These are phyloP conservation scores for Phenganax subtilis DNA, from an alignment of 92 coral and sea anemone genomes.

Conservation along the genomic window DNA sequence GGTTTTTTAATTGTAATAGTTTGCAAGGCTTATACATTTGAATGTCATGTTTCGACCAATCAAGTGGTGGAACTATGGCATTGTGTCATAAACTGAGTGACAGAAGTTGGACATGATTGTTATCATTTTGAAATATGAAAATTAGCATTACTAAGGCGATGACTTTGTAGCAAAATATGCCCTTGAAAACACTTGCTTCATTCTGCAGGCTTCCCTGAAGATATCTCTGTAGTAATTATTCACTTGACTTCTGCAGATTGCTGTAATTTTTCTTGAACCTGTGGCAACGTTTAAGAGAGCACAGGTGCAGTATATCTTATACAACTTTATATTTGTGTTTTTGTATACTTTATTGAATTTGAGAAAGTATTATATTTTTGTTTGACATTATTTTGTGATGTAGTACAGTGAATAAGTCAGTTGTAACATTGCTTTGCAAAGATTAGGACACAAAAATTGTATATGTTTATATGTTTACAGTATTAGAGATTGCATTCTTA, in stretches of 20 bases:
- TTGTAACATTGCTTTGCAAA: too few relatives aligned
- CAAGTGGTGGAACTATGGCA: neutral
- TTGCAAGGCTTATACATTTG: neutral
- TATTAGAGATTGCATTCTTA: too few relatives aligned
- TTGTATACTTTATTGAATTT: neutral
- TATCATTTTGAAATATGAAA: conserved; percentile 28
- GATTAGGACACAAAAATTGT: too few relatives aligned
- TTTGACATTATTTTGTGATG: neutral
- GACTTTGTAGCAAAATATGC: neutral
- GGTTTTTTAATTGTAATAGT: neutral
- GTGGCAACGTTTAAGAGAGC: neutral
- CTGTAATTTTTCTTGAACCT: neutral
- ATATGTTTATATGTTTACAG: too few relatives aligned
- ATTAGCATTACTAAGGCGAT: conserved; percentile 33
- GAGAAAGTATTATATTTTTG: neutral
- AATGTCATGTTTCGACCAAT: conserved; percentile 13
- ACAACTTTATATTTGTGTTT: neutral
- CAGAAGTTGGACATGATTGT: conserved; percentile 20
- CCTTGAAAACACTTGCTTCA: neutral
- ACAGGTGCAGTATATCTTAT: conserved; percentile 15
- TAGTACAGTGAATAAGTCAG: too few relatives aligned
- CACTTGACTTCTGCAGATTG: neutral
- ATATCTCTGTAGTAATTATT: neutral
- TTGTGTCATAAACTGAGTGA: neutral
- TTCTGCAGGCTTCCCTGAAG: neutral